Conservation (phyloP, 2,113 vertebrate genomes). For the Phylloscopus trochilus region DNA sequence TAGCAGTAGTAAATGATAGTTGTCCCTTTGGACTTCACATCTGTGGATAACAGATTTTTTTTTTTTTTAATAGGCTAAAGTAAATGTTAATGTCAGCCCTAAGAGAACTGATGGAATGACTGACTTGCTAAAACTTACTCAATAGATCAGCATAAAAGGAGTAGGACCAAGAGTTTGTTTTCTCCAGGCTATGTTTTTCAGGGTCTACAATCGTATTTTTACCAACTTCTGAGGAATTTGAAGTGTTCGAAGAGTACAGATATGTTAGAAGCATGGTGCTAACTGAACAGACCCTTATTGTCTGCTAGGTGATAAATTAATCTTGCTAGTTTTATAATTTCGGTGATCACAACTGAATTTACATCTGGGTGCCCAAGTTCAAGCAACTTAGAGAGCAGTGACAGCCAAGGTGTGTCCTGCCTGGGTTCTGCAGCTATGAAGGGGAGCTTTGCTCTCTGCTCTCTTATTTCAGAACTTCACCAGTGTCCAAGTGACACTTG, state of each 20-base stretch:
- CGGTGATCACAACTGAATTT: neutral
- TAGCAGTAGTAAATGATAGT: neutral
- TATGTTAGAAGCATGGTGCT: neutral
- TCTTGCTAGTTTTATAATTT: neutral
- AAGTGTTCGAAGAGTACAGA: neutral
- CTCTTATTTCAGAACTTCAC: neutral
- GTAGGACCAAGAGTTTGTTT: neutral
- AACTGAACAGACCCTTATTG: neutral
- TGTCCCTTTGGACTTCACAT: neutral
- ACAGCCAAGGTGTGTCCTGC: neutral
- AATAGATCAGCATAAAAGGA: neutral
- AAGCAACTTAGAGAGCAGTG: neutral
- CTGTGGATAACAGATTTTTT: neutral
- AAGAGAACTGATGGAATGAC: neutral
- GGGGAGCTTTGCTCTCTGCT: neutral
- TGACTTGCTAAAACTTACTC: neutral
- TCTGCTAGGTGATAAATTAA: neutral
- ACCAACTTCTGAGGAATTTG: neutral
- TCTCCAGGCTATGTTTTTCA: neutral
- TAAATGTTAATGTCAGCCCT: neutral
- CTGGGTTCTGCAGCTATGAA: neutral
- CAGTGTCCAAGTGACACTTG: neutral
- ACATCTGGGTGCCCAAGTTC: neutral
- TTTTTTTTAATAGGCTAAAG: neutral
- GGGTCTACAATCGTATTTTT: neutral